These are phyloP conservation scores for Hyperoplus immaculatus DNA, from an alignment of 2,797 vertebrate species.

Conservation along the genomic window DNA sequence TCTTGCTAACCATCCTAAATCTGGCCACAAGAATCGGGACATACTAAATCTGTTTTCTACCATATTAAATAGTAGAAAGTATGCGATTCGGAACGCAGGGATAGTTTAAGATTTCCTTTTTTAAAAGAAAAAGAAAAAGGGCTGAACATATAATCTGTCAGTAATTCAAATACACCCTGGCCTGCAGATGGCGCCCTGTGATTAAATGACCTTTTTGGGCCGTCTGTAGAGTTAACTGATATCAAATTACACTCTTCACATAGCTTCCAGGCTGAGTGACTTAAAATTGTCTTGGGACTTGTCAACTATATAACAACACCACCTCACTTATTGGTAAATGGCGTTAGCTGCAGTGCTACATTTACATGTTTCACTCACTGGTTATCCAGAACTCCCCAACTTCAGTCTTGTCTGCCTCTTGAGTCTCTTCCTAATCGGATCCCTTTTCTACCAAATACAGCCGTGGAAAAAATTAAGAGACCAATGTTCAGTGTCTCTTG, in stretches of 20 bases:
- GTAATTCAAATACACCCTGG: conserved; percentile 25
- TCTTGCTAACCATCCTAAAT: too few relatives aligned
- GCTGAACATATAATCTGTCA: neutral
- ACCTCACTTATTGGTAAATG: conserved; percentile 8
- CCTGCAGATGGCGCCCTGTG: conserved; percentile 71
- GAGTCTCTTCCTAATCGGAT: conserved; percentile 27
- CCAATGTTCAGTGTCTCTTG: too few relatives aligned
- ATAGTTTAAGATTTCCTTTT: neutral
- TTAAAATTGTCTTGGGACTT: conserved; percentile 44
- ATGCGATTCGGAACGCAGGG: too few relatives aligned
- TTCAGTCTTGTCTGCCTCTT: neutral
- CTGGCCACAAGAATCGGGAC: too few relatives aligned
- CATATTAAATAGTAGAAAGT: too few relatives aligned
- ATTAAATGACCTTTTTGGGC: conserved; percentile 45
- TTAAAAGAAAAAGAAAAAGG: neutral
- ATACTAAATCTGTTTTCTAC: too few relatives aligned
- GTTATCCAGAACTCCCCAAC: neutral
- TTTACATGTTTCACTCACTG: conserved; percentile 16
- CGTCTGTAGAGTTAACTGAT: neutral
- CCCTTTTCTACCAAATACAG: conserved; percentile 24
- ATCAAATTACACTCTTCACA: conserved; percentile 40
- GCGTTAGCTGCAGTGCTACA: conserved; percentile 7
- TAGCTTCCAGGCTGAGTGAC: conserved; percentile 29
- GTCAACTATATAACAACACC: conserved; percentile 20
- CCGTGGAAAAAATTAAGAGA: neutral